phyloP scores from a whole-genome alignment of 2,113 vertebrate genomes.

The Sander lucioperca region DNA sequence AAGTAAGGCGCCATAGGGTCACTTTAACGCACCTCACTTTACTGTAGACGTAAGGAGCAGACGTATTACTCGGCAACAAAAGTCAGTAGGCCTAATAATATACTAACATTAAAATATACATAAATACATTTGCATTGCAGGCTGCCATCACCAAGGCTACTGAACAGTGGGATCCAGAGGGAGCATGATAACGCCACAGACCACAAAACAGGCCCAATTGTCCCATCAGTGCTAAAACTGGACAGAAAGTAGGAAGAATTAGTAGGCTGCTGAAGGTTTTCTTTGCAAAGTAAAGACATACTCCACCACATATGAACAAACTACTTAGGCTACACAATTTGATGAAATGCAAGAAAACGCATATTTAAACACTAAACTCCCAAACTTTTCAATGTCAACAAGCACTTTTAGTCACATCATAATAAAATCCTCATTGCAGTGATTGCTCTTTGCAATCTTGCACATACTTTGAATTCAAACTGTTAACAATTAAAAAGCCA shows the following conservation, averaged over 20 bases:
- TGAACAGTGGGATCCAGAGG: not conserved
- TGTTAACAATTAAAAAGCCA: not conserved
- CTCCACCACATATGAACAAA: not conserved
- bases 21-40: not conserved
- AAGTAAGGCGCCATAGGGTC: constrained; percentile 1
- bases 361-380: not conserved
- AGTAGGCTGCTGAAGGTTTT: not conserved
- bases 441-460: not conserved
- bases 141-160: not conserved
- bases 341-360: not conserved
- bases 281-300: not conserved
- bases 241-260: not conserved
- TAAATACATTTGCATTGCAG: not conserved
- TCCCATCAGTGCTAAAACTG: not conserved
- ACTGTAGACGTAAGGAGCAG: not conserved
- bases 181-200: not conserved
- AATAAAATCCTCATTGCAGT: not conserved
- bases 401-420: not conserved
- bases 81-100: not conserved
- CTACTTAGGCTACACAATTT: not conserved
- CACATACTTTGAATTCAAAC: not conserved
- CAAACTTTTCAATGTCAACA: not conserved
- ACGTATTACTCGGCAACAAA: not conserved
- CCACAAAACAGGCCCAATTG: too few relatives aligned
- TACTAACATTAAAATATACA: not conserved